These are phyloP conservation scores for Motacilla alba DNA, from an alignment of 2,113 vertebrate species.

Conservation along the genomic window DNA sequence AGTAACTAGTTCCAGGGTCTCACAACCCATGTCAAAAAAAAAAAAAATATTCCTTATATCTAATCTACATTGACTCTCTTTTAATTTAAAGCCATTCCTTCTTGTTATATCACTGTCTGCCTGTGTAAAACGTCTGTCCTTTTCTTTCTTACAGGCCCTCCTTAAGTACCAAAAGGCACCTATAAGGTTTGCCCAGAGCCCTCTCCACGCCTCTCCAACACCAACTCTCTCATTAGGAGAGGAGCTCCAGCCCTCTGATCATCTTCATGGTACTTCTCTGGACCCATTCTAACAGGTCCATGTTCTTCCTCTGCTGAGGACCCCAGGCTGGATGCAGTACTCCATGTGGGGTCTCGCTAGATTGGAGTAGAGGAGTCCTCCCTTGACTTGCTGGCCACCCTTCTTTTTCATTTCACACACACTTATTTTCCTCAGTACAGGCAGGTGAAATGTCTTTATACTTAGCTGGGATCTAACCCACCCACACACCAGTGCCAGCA, in stretches of 20 bases:
- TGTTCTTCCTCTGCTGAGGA: background rate
- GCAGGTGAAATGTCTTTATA: background rate
- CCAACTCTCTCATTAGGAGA: background rate
- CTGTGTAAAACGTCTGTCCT: background rate
- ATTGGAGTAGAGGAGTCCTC: background rate
- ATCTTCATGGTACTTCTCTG: background rate
- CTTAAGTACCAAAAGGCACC: background rate
- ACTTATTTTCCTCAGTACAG: background rate
- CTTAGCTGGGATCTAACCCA: background rate
- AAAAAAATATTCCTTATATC: background rate
- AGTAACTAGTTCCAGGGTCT: background rate
- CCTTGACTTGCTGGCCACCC: background rate
- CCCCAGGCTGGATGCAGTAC: background rate
- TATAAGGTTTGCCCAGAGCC: background rate
- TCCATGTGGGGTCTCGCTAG: background rate
- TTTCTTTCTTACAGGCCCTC: background rate
- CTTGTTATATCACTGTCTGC: background rate
- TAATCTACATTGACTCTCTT: background rate
- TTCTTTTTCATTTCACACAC: background rate
- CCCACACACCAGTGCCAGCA: background rate
- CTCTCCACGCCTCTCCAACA: background rate
- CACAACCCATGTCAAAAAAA: background rate
- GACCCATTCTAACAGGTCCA: background rate
- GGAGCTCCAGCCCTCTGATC: background rate
- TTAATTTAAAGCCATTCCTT: background rate